A percentile compares a stretch with the other conserved stretches of the same genome.
Conservation (phyloP, 2,888 invertebrate species). For the Drosophila acutilabella region DNA sequence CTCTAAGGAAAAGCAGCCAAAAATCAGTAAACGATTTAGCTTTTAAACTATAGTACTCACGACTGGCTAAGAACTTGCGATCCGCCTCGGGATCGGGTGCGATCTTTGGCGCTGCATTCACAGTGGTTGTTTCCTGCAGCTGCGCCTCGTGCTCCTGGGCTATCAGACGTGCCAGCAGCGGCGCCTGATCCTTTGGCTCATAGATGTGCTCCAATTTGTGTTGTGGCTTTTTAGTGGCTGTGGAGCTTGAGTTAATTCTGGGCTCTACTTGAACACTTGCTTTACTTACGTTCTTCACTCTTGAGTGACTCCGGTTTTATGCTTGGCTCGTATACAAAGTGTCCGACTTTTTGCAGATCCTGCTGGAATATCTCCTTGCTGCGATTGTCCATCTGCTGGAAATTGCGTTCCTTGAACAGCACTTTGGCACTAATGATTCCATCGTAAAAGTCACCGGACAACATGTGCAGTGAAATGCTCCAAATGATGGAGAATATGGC, state of each 20-base stretch:
- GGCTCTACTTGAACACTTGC: no score
- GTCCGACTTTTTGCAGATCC: slow-evolving; percentile 66
- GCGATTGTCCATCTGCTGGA: slow-evolving; percentile 66
- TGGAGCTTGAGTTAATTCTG: not conserved
- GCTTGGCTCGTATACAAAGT: slow-evolving; percentile 28
- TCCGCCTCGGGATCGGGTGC: slow-evolving; percentile 69
- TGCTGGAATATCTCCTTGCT: slow-evolving; percentile 64
- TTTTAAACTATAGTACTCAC: slow-evolving; percentile 45
- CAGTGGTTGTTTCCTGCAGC: slow-evolving; percentile 29
- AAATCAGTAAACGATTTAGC: not conserved
- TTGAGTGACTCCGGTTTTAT: slow-evolving; percentile 35
- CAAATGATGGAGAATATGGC: slow-evolving; percentile 81
- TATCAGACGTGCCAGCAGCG: slow-evolving; percentile 51
- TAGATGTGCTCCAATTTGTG: slow-evolving; percentile 77
- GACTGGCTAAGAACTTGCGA: slow-evolving; percentile 71
- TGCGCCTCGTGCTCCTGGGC: slow-evolving; percentile 17
- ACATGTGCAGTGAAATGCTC: slow-evolving; percentile 76
- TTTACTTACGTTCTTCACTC: slow-evolving; percentile 64
- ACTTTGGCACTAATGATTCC: slow-evolving; percentile 82
- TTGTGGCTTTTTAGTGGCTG: slow-evolving; percentile 67
- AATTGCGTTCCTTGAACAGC: slow-evolving; percentile 72
- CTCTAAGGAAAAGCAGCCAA: slow-evolving; percentile 50
- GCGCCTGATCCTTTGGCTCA: slow-evolving; percentile 52
- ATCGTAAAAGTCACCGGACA: slow-evolving; percentile 78
- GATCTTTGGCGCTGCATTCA: slow-evolving; percentile 52